Base-by-base conservation (phyloP, 1,140 invertebrate genomes). In the Mactra quadrangularis region DNA sequence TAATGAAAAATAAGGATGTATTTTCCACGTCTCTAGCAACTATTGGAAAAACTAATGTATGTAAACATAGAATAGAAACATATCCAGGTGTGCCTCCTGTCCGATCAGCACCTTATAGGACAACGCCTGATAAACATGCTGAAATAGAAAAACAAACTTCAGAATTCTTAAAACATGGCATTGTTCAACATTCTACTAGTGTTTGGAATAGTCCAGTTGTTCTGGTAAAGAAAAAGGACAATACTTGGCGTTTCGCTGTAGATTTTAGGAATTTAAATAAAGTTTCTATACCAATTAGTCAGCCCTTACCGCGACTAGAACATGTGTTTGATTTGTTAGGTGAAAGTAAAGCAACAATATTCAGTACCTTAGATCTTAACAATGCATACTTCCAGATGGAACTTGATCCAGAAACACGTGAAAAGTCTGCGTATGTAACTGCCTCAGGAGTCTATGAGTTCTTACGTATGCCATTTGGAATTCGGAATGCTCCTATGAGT, bases 261-360 rank as follows among this genome's bases (percentile, higher is more conserved):
- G 85, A 88, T 31, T 87, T 85, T 47, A 55, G 85, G 27, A 68
- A 85, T 50, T 50, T 88, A 55, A 88, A 88, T 50, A 53, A 70
- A 50, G 33, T 81, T 1, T 72, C 83, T 1, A 35, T 53, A n/a
- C 33, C 74, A n/a, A 71, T 79, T 13, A 11, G 22, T 31, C 60
- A 55, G 25, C 82, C 75, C 2, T 53, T 79, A 29, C 82, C 82
- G 31, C 41, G 74, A 25, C 41, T 79, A 15, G 64, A 79, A 31
- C 64, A 84, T 55, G 62, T 72, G 35, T 52, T 85, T 72, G 83
- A 84, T 78, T 19, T 27, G 3, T 45, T 84, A 47, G 82, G 64
- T 0, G 64, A 70, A 19, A 7, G 60, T 38, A 57, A 41, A 22
- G 68, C 76, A 17, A 53, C 50, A 27, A 76, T 57, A 29, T 84